Evolutionary conservation across 2,113 vertebrate genomes (phyloP).

Genomic region (Trichomycterus rosablanca): DNA sequence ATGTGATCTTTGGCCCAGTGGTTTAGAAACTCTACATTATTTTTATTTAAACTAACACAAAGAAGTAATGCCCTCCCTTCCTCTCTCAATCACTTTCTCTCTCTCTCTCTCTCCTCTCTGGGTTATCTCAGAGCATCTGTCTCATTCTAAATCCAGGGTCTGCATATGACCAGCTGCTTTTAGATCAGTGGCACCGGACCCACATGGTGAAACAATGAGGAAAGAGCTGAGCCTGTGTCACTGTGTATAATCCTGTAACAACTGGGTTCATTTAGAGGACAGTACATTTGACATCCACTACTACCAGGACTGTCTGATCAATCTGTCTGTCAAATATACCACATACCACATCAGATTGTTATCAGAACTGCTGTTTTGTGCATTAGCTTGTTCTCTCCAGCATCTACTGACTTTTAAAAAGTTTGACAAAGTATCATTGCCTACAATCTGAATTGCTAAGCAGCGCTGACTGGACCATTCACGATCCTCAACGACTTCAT

Average conservation of each 20-base stretch:
- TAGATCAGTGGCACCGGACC: not conserved
- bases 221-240: slow-evolving; percentile 7
- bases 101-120: not conserved
- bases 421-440: too few species aligned
- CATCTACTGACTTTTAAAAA: too few species aligned
- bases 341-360: too few species aligned
- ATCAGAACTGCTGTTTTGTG: too few species aligned
- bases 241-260: slow-evolving; percentile 47
- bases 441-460: too few species aligned
- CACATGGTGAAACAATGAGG: not conserved
- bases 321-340: not conserved
- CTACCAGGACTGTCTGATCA: slow-evolving; percentile 11
- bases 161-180: not conserved
- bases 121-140: slow-evolving; percentile 14
- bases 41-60: not conserved
- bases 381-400: too few species aligned
- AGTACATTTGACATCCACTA: slow-evolving; percentile 51
- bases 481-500: slow-evolving; percentile 14
- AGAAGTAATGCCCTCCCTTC: not conserved
- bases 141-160: slow-evolving; percentile 9
- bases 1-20: too few species aligned
- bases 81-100: not conserved
- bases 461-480: slow-evolving; percentile 5
- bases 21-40: too few species aligned
- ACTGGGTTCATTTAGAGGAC: slow-evolving; percentile 49